Evolutionary conservation across 2,888 invertebrate genomes (phyloP).

Genomic region (Petrolisthes manimaculis): DNA sequence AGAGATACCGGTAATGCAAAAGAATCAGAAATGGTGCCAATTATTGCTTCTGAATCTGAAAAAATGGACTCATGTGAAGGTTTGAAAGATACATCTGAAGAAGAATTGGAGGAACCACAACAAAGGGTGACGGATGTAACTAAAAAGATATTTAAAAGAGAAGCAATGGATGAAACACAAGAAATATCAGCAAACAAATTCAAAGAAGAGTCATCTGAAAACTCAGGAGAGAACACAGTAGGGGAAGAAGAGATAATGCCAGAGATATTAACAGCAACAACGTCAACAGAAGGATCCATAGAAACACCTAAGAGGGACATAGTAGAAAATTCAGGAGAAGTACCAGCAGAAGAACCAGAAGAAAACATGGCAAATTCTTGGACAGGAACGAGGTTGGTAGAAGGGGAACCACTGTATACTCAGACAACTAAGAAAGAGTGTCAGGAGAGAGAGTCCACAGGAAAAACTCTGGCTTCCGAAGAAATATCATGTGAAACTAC

Average conservation of each 20-base stretch:
- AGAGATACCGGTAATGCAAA: background rate
- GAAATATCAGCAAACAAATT: no score
- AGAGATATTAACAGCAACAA: background rate
- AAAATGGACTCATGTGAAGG: background rate
- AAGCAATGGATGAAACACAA: background rate
- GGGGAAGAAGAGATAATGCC: background rate
- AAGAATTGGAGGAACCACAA: background rate
- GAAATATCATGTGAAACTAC: constrained; percentile 16
- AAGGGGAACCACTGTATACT: background rate
- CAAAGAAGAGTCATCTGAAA: background rate
- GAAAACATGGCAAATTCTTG: background rate
- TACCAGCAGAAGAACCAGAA: background rate
- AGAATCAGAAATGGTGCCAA: background rate
- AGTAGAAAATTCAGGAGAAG: background rate
- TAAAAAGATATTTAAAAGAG: background rate
- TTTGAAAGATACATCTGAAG: background rate
- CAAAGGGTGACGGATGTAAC: background rate
- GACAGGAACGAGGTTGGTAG: background rate
- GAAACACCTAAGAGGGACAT: background rate
- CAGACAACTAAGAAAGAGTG: background rate
- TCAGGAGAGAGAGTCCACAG: background rate
- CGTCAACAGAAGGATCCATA: background rate
- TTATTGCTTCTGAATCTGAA: no score
- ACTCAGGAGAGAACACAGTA: background rate
- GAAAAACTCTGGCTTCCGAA: background rate